Evolutionary conservation across 2,888 invertebrate species (phyloP), one percentile per base, ranked within the genome.

Genomic region (Myathropa florea): DNA sequence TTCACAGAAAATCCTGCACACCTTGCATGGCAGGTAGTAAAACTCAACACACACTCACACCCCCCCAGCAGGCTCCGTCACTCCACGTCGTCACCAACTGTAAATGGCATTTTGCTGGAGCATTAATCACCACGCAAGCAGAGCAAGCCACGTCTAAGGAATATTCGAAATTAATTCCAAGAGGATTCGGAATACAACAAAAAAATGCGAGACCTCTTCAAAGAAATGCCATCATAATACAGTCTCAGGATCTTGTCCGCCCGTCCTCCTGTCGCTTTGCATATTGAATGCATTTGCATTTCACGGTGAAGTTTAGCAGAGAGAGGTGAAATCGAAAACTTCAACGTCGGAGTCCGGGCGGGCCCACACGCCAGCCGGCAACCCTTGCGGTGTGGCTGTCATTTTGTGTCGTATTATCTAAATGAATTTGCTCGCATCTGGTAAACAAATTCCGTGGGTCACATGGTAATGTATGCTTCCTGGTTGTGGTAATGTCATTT

Each of bases 271-370:
- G 67, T 64, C 76, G 70, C 73, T 79, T 71, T 75, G 80, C 64
- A 80, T 63, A 63, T 61, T 26, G 67, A 77, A 57, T 68, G 72
- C 59, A 85, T 85, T 85, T 85, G 81, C 81, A 85, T 85, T 77
- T 76, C 53, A 80, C 55, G 65, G 39, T 46, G 46, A 46, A 46
- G 18, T 46, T 46, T 46, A 18, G 18, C 46, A 46, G 46, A 7
- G 18, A 18, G 18, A 18, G 18, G 18, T 2, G 46, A 7, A 46
- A 46, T 46, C 46, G 46, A 7, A 18, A 46, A 18, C 18, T 18
- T 46, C 4, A 14, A 46, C 46, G 33, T 33, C 33, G 18, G 18
- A 39, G 39, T 39, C 14, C 39, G 39, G 14, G 39, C 1, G 7
- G 6, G 33, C 33, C 33, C 33, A 33, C 6, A 3, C 7, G 1